Base-by-base conservation (phyloP, 2,797 vertebrate genomes). In the Sebastes vulpes region DNA sequence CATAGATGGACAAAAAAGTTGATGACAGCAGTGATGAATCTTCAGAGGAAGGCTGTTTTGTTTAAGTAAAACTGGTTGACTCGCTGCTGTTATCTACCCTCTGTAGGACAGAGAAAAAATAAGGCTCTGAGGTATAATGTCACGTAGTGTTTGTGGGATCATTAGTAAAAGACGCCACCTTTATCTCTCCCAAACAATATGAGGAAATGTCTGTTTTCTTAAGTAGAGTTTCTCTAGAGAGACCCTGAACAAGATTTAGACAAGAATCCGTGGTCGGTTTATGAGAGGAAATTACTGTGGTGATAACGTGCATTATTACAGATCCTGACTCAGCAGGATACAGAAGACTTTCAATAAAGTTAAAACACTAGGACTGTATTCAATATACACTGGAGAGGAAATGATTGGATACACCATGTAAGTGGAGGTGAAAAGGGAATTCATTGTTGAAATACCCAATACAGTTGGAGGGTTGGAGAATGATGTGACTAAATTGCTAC, bases 1-100 rank as follows among this genome's bases (percentile, higher is more conserved):
- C 57, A 73, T 72, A 78, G 60, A 87, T 75, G 64, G 85, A 86
- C 76, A 86, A 79, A 82, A 85, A 84, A 67, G 64, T 72, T 73
- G 78, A 84, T 69, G 85, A 83, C 77, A 83, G 83, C 53, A 6
- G 60, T 83, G 85, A 91, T 89, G 81, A 78, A 90, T 92, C 72
- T 89, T 82, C 59, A 0, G 16, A 35, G 72, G 54, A 70, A 56
- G 75, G 29, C 50, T 53, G 82, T 78, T 87, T 82, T 87, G 72
- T 89, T 90, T 77, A 82, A 83, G 61, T 69, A 67, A 87, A 83
- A 38, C 67, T 63, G 61, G 20, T 29, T 50, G 57, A 64, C 48
- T 71, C n/a, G 5, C 65, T 81, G 73, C 68, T 72, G 54, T 72
- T 75, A 77, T 78, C 61, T 77, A 23, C 16, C 60, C 26, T 64